Base-by-base conservation (phyloP, 2,797 vertebrate genomes). In the Triplophysa yarkandensis region DNA sequence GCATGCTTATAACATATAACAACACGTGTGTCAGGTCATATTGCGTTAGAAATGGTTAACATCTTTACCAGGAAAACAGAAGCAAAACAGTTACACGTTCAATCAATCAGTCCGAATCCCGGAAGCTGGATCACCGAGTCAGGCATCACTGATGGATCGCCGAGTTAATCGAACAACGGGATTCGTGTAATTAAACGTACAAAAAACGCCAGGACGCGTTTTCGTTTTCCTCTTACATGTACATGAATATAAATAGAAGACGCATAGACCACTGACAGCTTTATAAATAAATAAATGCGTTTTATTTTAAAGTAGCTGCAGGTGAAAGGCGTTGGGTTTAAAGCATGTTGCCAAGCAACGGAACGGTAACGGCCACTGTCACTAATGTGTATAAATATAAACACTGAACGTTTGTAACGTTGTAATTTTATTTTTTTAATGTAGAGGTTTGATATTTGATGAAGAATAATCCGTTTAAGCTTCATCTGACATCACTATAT, bases 121-220 rank as follows among this genome's bases (percentile, higher is more conserved):
- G 73, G 73, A 68, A 68, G 43, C 23, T 21, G 73, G 43, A 68
- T 48, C 6, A 30, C 57, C 44, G 52, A 68, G 16, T 13, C 73
- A 75, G 73, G 13, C 73, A 75, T 68, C 61, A 68, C 73, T 61
- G n/a, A n/a, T 23, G 52, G 73, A 75, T 68, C 23, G 13, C 64
- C 32, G 73, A 75, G 55, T 23, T 2, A 36, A 17, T 32, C 28
- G 8, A 34, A 8, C 55, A n/a, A 19, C 6, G 16, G 25, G 30
- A 58, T 19, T n/a, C 11, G 1, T 3, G 19, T 34, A 8, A 34
- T n/a, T 32, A 32, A 10, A n/a, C 2, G 7, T 30, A 9, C n/a
- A n/a, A n/a, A 28, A 57, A 57, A 57, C 50, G 14, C 13, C 5
- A 50, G 2, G 21, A 54, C 50, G 11, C 23, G 11, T 27, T 0